These are phyloP conservation scores for Parnassius smintheus DNA, from an alignment of 2,888 invertebrate genomes.

Conservation along the genomic window DNA sequence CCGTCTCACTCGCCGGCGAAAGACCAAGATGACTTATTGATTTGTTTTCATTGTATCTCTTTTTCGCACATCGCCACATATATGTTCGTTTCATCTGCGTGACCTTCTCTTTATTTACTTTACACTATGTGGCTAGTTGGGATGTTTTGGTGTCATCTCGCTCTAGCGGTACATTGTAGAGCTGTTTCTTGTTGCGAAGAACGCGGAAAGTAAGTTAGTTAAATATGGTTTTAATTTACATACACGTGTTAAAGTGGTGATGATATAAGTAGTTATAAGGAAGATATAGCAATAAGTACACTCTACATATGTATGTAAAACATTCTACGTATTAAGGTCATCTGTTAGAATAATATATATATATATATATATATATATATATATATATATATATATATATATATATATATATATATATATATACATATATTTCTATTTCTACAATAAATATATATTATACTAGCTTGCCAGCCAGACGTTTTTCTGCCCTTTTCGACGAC, in stretches of 20 bases:
- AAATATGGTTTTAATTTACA: background rate
- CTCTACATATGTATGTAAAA: too few species aligned
- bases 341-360: too few species aligned
- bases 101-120: slow-evolving; percentile 76
- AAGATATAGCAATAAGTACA: too few species aligned
- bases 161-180: slow-evolving; percentile 62
- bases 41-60: slow-evolving; percentile 82
- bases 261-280: too few species aligned
- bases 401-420: too few species aligned
- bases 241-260: too few species aligned
- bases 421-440: background rate
- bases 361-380: too few species aligned
- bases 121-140: slow-evolving; percentile 60
- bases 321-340: too few species aligned
- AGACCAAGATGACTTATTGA: slow-evolving; percentile 74
- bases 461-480: too few species aligned
- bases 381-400: too few species aligned
- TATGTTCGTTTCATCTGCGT: slow-evolving; percentile 62
- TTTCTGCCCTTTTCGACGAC: too few species aligned
- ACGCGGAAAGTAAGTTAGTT: slow-evolving; percentile 13
- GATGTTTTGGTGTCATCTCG: slow-evolving; percentile 77
- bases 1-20: slow-evolving; percentile 71
- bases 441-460: background rate
- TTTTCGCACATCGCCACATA: slow-evolving; percentile 56
- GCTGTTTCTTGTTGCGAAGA: slow-evolving; percentile 36